Evolutionary conservation across 1,140 invertebrate species (phyloP), one percentile per base, ranked within the genome.

Genomic region (Pararge aegeria): DNA sequence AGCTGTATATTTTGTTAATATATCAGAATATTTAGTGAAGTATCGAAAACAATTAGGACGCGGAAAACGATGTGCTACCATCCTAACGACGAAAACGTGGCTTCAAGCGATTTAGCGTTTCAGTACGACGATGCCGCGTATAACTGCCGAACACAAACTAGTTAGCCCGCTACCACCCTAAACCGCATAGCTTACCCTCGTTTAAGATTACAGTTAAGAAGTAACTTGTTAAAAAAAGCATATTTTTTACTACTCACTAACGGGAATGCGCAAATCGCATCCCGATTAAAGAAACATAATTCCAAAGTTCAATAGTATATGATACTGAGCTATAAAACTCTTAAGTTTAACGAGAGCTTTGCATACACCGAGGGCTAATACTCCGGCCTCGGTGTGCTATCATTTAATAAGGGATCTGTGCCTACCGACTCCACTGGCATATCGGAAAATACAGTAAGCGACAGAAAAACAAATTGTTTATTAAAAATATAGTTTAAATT

Each of bases 341-440:
- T 12, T 46, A 18, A 46, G 19, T 46, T 20, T 46, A 20, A 46
- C 42, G 42, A 20, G 42, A 18, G 19, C 42, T 46, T 46, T 21
- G 20, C 42, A 20, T 46, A 20, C 4, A 20, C 15, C 16, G 10
- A 0, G 10, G 42, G 3, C 10, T 20, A 46, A 46, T 46, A 12
- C 9, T 19, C 7, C 18, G 13, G 12, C 42, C 18, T 20, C 18
- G 19, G 15, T 46, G 20, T 12, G 9, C 19, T 46, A 46, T 46
- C 42, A 46, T 46, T 46, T 46, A 46, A 46, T 46, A 46, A 46
- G 38, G 38, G 30, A 34, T 34, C 1, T 12, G 12, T 12, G 38
- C 38, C 42, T 20, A 46, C 42, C 42, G 12, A 46, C 42, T 46
- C 10, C 5, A 20, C 18, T 46, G 5, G 9, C 4, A 9, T 20